phyloP scores from a whole-genome alignment of 2,888 invertebrate genomes.

The Phortica magna region DNA sequence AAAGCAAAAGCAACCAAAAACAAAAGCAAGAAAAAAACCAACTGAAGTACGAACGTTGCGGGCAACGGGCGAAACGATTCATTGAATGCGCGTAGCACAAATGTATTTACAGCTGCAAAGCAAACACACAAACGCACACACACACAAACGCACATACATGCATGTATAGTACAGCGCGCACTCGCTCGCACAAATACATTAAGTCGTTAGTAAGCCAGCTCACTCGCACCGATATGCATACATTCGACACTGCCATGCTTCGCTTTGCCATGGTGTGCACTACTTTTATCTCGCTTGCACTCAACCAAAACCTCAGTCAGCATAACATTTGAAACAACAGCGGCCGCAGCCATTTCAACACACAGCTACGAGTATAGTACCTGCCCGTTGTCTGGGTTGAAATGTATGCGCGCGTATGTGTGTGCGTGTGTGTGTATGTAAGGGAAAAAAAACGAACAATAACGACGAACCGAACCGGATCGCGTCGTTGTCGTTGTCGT shows the following conservation, averaged over 20 bases:
- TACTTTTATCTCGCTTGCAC: not conserved
- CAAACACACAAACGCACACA: slow-evolving; percentile 10
- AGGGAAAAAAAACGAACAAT: slow-evolving; percentile 21
- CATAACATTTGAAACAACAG: slow-evolving; percentile 5
- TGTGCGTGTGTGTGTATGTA: slow-evolving; percentile 1
- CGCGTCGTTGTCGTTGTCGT: slow-evolving; percentile 16
- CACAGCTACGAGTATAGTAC: not conserved
- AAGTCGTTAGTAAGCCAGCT: not conserved
- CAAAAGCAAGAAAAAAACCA: not conserved
- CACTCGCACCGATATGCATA: not conserved
- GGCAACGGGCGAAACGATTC: slow-evolving; percentile 9
- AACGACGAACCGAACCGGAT: slow-evolving; percentile 5
- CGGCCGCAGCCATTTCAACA: not conserved
- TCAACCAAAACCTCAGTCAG: slow-evolving; percentile 12
- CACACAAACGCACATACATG: slow-evolving; percentile 1
- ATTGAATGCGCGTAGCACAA: slow-evolving; percentile 18
- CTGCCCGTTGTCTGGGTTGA: not conserved
- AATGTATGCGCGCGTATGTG: slow-evolving; percentile 2
- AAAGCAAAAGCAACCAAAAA: not conserved
- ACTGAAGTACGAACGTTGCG: not conserved
- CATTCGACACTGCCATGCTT: not conserved
- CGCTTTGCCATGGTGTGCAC: not conserved
- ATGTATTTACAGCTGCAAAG: slow-evolving; percentile 18
- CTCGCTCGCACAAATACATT: not conserved
- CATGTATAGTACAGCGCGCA: not conserved